These are phyloP conservation scores for Colletes gigas DNA, from an alignment of 1,140 invertebrate genomes.

Conservation along the genomic window DNA sequence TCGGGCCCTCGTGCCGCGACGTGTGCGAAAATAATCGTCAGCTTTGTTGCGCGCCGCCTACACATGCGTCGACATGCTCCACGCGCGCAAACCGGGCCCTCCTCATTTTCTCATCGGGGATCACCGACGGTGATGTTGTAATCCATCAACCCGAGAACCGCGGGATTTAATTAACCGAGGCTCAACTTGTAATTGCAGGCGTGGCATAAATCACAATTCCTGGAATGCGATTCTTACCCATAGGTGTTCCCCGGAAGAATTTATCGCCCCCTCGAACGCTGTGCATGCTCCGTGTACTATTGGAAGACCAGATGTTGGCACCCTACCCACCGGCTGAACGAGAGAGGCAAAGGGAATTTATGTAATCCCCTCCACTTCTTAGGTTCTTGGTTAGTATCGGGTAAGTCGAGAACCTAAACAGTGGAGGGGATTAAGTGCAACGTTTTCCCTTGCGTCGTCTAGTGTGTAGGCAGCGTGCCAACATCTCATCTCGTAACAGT, in stretches of 20 bases:
- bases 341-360: no score
- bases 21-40: slow-evolving; percentile 31
- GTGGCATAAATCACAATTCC: slow-evolving; percentile 39
- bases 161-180: slow-evolving; percentile 24
- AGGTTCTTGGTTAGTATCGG: no score
- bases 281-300: no score
- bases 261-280: no score
- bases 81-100: slow-evolving; percentile 7
- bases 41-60: slow-evolving; percentile 31
- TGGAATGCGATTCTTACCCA: slow-evolving; percentile 50
- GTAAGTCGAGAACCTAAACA: no score
- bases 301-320: no score
- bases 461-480: no score
- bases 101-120: not conserved
- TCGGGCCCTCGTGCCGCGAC: not conserved
- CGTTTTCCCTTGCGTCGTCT: no score
- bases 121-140: slow-evolving; percentile 7
- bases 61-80: slow-evolving; percentile 25
- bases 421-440: no score
- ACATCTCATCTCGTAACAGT: no score
- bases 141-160: slow-evolving; percentile 6
- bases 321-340: no score
- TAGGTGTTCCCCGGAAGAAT: not conserved
- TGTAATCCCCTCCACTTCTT: no score
- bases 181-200: not conserved